phyloP scores from a whole-genome alignment of 2,888 invertebrate species.

The Eupeodes luniger region DNA sequence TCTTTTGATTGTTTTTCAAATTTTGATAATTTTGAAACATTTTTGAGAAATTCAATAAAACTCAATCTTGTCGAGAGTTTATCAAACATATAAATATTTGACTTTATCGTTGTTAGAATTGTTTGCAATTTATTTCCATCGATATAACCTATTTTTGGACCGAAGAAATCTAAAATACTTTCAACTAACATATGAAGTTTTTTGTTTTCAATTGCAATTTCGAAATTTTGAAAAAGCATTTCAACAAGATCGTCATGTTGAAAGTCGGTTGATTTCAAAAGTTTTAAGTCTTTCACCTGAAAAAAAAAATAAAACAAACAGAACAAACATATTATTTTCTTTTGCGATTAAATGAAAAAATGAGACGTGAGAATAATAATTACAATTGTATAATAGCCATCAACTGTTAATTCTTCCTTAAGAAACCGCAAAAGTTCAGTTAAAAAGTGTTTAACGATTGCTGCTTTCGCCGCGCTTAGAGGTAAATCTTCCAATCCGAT shows the following conservation, averaged over 20 bases:
- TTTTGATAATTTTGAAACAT: background rate
- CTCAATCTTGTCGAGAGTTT: constrained; percentile 20
- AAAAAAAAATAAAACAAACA: background rate
- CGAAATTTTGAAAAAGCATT: constrained; percentile 22
- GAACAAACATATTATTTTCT: background rate
- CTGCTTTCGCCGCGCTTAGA: background rate
- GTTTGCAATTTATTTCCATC: constrained; percentile 21
- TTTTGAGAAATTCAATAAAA: constrained; percentile 27
- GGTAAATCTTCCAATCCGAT: constrained; percentile 49
- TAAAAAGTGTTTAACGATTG: constrained; percentile 24
- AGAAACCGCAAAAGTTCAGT: constrained; percentile 41
- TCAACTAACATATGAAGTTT: constrained; percentile 20
- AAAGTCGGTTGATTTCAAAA: constrained; percentile 19
- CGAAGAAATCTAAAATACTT: constrained; percentile 49
- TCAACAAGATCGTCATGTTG: constrained; percentile 27
- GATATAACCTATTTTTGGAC: constrained; percentile 11
- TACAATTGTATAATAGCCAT: constrained; percentile 55
- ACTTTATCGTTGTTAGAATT: constrained; percentile 29
- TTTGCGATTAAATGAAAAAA: background rate
- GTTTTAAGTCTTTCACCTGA: constrained; percentile 47
- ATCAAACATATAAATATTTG: constrained; percentile 10
- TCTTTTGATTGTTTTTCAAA: constrained; percentile 33
- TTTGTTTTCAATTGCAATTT: constrained; percentile 15
- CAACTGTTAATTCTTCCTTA: constrained; percentile 1
- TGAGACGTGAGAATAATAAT: background rate